Base-by-base conservation (phyloP, 2,113 vertebrate genomes). In the Malurus melanocephalus region DNA sequence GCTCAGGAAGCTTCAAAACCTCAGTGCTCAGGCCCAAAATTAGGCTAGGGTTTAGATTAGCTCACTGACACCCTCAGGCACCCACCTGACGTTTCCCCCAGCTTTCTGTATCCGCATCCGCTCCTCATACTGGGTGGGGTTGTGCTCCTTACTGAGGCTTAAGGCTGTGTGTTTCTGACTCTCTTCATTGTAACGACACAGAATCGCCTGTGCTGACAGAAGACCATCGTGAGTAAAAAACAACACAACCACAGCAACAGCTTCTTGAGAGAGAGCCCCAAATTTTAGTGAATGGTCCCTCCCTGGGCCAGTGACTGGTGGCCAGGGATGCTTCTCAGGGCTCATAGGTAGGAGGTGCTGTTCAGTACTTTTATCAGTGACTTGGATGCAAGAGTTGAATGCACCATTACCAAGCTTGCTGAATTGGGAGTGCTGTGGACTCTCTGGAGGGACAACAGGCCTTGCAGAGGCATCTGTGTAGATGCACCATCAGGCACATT, bases 41-140 rank as follows among this genome's bases (percentile, higher is more conserved):
- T 6, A n/a, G 33, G 26, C 13, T 30, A 42, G 57, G 23, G 26
- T 51, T 88, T 21, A 57, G 61, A 23, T 15, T 2, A 46, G 12
- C 26, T 55, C 49, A 10, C 12, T 42, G 7, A 19, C 27, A 38
- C 8, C 40, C 9, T 42, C 9, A 59, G 40, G 35, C 24, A 30
- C 79, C 75, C 59, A 99, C 99, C 99, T 98, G 97, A 99, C 99
- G 0, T 98, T 99, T 27, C 99, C 99, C 33, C 99, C 99, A 4
- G 99, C 98, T 83, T 98, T 98, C 96, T 99, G 99, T 96, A 99
- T 99, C 88, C 99, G 97, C 99, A 99, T 99, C 1, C 99, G 95
- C 78, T 99, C 99, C 80, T 99, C 98, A 1, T 99, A 99, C 49
- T 99, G 99, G 33, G 98, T 99, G 23, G 99, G 99, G 85, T 99